Base-by-base conservation (phyloP, 2,888 invertebrate species). In the Hirtodrosophila confusa region DNA sequence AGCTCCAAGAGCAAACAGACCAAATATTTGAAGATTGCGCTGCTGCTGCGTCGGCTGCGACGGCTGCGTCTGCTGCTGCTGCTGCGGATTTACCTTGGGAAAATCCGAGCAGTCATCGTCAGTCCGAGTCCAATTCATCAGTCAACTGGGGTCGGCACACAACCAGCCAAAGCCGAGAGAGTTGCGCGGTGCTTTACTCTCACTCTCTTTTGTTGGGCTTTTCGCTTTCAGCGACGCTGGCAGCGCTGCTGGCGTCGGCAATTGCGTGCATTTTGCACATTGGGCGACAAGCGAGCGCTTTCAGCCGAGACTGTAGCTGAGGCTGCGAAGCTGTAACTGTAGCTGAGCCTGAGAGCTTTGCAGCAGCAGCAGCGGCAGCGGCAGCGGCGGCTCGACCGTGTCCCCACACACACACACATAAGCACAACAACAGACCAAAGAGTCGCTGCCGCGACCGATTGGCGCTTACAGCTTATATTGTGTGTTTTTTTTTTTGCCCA, bases 51-150 rank as follows among this genome's bases (percentile, higher is more conserved):
- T 17, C 17, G 17, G 17, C 27, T 27, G 27, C 27, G 63, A 24
- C 6, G 35, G 48, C 51, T n/a, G 23, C 33, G 31, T 29, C 40
- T 35, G 11, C 45, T 45, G 60, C 49, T 40, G 29, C 60, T 31
- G 60, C 41, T 33, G 23, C 40, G 48, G 44, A 23, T 51, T 84
- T 86, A 86, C 84, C 84, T 85, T 85, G 84, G 84, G 84, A 86
- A 85, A 85, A 85, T 85, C 86, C 84, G 84, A 80, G 77, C 75
- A 78, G 80, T 85, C 84, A 80, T 78, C 79, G 70, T 50, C 70
- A 49, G 69, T 62, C 75, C 57, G 31, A 61, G 48, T 68, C 55
- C 56, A 60, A 69, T 51, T 53, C 80, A 68, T 71, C 80, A 53
- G 62, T 58, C 61, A 48, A 60, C 40, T 56, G 23, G 55, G 69